phyloP scores from a whole-genome alignment of 2,797 vertebrate genomes.

The Graptemys geographica region DNA sequence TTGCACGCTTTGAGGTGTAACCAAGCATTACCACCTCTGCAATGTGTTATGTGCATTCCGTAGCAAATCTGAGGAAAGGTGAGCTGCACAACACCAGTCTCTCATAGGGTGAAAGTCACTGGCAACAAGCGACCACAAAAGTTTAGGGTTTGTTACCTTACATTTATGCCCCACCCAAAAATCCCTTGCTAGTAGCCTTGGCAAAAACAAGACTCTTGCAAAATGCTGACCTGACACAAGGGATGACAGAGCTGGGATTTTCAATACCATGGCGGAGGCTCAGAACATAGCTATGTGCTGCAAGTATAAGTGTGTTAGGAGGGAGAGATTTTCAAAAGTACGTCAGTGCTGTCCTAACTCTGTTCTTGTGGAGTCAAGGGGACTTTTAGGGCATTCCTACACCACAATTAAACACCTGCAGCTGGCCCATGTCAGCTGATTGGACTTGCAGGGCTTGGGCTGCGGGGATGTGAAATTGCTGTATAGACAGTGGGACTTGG shows the following conservation, averaged over 20 bases:
- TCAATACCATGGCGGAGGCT: background rate
- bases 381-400: background rate
- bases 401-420: background rate
- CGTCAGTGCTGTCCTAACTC: accelerated
- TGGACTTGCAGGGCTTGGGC: background rate
- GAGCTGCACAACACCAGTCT: background rate
- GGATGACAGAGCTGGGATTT: background rate
- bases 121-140: background rate
- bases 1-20: background rate
- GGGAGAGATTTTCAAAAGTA: background rate
- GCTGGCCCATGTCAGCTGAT: background rate
- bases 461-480: background rate
- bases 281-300: background rate
- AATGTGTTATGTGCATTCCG: background rate
- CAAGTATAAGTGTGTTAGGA: background rate
- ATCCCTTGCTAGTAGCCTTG: background rate
- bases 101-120: background rate
- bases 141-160: background rate
- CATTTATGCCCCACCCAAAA: background rate
- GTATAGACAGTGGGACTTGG: background rate
- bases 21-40: background rate
- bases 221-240: background rate
- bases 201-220: background rate
- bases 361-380: background rate
- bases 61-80: background rate